Conservation (phyloP, 2,888 invertebrate genomes). For the Boloria euphrosyne region DNA sequence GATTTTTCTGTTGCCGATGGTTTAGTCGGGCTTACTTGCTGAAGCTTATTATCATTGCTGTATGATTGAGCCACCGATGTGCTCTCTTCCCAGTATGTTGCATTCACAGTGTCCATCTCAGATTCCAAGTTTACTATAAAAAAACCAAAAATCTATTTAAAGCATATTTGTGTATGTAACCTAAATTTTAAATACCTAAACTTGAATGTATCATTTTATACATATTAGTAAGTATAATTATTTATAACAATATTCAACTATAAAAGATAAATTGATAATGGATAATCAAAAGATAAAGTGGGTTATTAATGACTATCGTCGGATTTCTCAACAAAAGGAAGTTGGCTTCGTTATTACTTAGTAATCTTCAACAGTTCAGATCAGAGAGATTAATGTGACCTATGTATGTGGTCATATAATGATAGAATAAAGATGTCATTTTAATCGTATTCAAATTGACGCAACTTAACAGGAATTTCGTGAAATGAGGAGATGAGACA, state of each 20-base stretch:
- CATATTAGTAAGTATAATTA: no score
- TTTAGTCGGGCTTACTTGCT: conserved; percentile 34
- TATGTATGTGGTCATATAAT: conserved; percentile 4
- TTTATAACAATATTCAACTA: no score
- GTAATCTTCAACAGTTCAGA: neutral
- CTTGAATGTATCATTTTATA: no score
- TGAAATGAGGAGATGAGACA: conserved; percentile 50
- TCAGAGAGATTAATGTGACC: neutral
- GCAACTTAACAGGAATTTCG: conserved; percentile 48
- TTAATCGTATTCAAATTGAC: conserved; percentile 36
- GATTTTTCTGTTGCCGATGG: conserved; percentile 28
- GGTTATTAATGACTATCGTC: neutral
- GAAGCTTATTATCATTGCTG: conserved; percentile 38
- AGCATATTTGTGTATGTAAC: no score
- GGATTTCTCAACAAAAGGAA: conserved; percentile 11
- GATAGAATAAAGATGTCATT: neutral
- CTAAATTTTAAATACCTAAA: no score
- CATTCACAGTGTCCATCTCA: conserved; percentile 50
- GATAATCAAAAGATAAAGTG: no score
- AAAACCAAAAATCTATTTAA: conserved; percentile 15
- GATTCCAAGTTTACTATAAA: conserved; percentile 60
- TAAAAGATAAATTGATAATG: no score
- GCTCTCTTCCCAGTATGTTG: conserved; percentile 58
- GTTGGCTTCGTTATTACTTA: conserved; percentile 1
- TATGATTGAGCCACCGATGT: conserved; percentile 49